phyloP scores from a whole-genome alignment of 1,140 invertebrate species.

The Dendrolimus punctatus region DNA sequence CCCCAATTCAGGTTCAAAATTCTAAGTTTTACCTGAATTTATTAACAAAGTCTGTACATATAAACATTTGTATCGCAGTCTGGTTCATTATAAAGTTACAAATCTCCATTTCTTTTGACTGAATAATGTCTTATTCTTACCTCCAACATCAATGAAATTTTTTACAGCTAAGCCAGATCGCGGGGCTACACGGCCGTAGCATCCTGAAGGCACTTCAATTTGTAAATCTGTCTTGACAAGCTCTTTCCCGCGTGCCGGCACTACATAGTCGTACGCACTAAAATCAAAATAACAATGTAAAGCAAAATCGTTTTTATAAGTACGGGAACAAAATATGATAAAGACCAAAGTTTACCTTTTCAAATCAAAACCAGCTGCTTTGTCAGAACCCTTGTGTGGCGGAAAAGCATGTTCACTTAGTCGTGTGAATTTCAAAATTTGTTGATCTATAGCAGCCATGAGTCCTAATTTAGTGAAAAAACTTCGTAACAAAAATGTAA shows the following conservation, averaged over 20 bases:
- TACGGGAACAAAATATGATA: slow-evolving; percentile 1
- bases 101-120: slow-evolving; percentile 1
- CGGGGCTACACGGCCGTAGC: slow-evolving; percentile 96
- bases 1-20: too few relatives aligned
- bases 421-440: slow-evolving; percentile 82
- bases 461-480: slow-evolving; percentile 14
- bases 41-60: slow-evolving; percentile 4
- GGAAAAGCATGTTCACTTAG: slow-evolving; percentile 83
- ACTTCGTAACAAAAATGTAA: slow-evolving; percentile 2
- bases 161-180: slow-evolving; percentile 96
- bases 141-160: slow-evolving; percentile 96
- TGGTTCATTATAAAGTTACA: too few relatives aligned
- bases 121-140: slow-evolving; percentile 43
- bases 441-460: slow-evolving; percentile 60
- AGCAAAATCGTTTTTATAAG: slow-evolving; percentile 5
- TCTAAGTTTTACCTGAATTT: too few relatives aligned
- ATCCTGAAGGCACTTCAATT: slow-evolving; percentile 87
- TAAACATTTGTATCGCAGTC: background rate
- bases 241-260: slow-evolving; percentile 89
- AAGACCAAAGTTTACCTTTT: slow-evolving; percentile 75
- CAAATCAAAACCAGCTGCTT: slow-evolving; percentile 93
- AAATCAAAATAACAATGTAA: slow-evolving; percentile 22
- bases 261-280: slow-evolving; percentile 89
- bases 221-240: slow-evolving; percentile 95
- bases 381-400: slow-evolving; percentile 87